Evolutionary conservation across 2,797 vertebrate species (phyloP).

Genomic region (Poecile montanus): DNA sequence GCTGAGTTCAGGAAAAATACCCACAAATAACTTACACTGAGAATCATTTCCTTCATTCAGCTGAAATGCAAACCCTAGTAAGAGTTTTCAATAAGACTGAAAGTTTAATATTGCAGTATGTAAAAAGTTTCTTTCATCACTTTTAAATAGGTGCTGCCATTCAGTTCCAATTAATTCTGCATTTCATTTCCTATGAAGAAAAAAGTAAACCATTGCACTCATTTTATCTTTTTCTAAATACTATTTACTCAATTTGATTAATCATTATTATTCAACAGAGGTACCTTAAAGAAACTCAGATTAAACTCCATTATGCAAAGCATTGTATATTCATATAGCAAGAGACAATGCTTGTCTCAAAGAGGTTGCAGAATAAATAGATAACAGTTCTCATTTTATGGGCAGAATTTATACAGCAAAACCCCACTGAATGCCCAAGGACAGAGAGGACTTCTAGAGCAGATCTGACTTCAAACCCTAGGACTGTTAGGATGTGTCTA

Average conservation of each 20-base stretch:
- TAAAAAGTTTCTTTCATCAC: neutral
- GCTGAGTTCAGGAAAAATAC: neutral
- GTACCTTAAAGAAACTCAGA: neutral
- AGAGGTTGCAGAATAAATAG: neutral
- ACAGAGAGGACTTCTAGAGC: neutral
- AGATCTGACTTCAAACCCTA: neutral
- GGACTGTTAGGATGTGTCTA: neutral
- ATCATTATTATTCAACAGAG: slow-evolving; percentile 23
- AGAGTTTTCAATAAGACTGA: neutral
- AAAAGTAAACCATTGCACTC: neutral
- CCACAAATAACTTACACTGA: neutral
- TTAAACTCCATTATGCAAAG: slow-evolving; percentile 10
- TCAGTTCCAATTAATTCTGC: slow-evolving; percentile 4
- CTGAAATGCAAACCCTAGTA: neutral
- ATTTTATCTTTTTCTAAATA: slow-evolving; percentile 23
- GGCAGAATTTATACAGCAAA: neutral
- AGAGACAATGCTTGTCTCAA: neutral
- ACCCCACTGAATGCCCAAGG: neutral
- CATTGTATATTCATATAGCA: neutral
- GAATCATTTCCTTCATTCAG: neutral
- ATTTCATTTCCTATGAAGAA: slow-evolving; percentile 22
- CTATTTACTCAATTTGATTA: slow-evolving; percentile 18
- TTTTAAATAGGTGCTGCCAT: slow-evolving; percentile 1
- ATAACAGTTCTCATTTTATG: neutral
- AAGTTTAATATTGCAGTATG: neutral